A percentile compares a stretch with the other conserved stretches of the same genome.
Conservation (phyloP, 2,888 invertebrate species). For the Catonia carolina region DNA sequence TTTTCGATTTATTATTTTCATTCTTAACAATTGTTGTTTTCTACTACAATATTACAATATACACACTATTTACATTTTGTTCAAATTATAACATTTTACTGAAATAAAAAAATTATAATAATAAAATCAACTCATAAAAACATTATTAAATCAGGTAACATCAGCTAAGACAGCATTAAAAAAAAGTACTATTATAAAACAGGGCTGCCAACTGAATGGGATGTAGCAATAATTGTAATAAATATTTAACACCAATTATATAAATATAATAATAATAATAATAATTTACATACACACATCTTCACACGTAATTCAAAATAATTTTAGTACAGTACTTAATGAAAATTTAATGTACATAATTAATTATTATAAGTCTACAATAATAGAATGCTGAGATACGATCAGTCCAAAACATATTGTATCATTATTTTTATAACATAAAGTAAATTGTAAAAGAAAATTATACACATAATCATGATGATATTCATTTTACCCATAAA, state of each 20-base stretch:
- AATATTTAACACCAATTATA: slow-evolving; percentile 26
- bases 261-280: slow-evolving; percentile 19
- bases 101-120: background rate
- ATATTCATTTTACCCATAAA: too few relatives aligned
- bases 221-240: slow-evolving; percentile 22
- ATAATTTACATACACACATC: slow-evolving; percentile 25
- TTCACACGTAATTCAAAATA: slow-evolving; percentile 25
- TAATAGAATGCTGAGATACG: slow-evolving; percentile 23
- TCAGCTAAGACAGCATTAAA: background rate
- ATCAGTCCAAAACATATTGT: background rate
- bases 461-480: too few relatives aligned
- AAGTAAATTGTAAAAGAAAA: too few relatives aligned
- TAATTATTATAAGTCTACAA: slow-evolving; percentile 10
- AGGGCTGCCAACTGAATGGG: slow-evolving; percentile 9
- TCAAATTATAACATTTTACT: background rate
- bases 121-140: too few relatives aligned
- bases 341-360: too few relatives aligned
- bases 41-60: slow-evolving; percentile 1
- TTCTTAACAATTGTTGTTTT: background rate
- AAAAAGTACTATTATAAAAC: slow-evolving; percentile 16
- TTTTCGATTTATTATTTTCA: background rate
- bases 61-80: slow-evolving; percentile 9
- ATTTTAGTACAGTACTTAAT: slow-evolving; percentile 14
- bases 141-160: slow-evolving; percentile 6
- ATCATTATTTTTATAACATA: too few relatives aligned